Evolutionary conservation across 2,888 invertebrate species (phyloP).

Genomic region (Lasioglossum oenotherae): DNA sequence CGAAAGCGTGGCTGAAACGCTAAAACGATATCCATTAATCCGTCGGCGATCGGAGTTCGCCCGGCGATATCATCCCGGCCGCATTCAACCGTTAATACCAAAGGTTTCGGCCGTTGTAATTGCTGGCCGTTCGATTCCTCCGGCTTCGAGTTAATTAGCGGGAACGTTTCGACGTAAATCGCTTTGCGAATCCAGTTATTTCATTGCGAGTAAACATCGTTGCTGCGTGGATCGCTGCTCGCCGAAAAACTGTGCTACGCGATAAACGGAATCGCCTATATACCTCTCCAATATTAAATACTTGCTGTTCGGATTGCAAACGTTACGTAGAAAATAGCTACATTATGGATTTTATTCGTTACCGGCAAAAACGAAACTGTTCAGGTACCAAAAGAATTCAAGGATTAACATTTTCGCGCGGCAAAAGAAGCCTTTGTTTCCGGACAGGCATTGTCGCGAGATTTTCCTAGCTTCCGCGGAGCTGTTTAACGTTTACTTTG

Average conservation of each 20-base stretch:
- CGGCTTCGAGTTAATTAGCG: slow-evolving; percentile 52
- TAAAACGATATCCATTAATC: slow-evolving; percentile 26
- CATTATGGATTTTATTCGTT: neutral
- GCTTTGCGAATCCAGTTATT: slow-evolving; percentile 21
- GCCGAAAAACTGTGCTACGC: neutral
- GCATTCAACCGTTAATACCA: slow-evolving; percentile 8
- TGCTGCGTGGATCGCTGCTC: neutral
- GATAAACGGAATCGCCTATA: neutral
- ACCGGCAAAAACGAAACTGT: neutral
- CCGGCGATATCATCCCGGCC: slow-evolving; percentile 9
- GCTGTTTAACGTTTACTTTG: slow-evolving; percentile 40
- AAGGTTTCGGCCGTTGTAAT: slow-evolving; percentile 34
- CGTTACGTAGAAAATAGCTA: too few species aligned
- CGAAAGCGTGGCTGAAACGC: neutral
- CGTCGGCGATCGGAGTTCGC: neutral
- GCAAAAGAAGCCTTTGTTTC: slow-evolving; percentile 34
- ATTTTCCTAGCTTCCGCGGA: slow-evolving; percentile 23
- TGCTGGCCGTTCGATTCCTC: slow-evolving; percentile 8
- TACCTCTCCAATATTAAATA: neutral
- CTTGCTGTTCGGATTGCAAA: too few species aligned
- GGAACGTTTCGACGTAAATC: slow-evolving; percentile 14
- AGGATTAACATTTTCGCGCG: too few species aligned
- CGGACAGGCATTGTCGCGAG: slow-evolving; percentile 23
- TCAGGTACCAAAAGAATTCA: too few species aligned
- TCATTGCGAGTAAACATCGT: slow-evolving; percentile 3